A percentile compares a stretch with the other conserved stretches of the same genome.
Conservation (phyloP, 30 jellyfish, hydroid and myxozoan species). For the Catostylus mosaicus region DNA sequence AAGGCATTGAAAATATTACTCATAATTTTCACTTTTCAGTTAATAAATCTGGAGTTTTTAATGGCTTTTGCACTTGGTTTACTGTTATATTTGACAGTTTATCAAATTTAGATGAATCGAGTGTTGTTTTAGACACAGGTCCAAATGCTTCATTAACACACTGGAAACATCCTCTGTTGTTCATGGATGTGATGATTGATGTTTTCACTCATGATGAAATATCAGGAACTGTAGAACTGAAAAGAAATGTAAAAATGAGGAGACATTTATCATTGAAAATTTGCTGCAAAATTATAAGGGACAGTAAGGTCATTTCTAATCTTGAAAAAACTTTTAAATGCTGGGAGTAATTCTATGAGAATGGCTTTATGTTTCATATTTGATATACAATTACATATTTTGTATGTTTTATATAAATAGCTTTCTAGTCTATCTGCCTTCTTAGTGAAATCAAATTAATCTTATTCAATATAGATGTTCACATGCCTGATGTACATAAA, state of each 20-base stretch:
- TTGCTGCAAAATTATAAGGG: background rate
- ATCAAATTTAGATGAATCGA: background rate
- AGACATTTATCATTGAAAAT: constrained; percentile 37
- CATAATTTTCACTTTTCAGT: background rate
- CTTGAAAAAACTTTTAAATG: constrained; percentile 36
- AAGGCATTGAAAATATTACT: constrained; percentile 10
- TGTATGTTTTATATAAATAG: too few relatives aligned
- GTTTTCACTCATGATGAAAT: constrained; percentile 15
- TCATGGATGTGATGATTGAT: constrained; percentile 6
- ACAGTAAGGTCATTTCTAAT: background rate
- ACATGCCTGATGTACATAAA: too few relatives aligned
- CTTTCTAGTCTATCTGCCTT: too few relatives aligned
- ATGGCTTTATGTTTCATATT: background rate
- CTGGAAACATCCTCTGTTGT: constrained; percentile 67
- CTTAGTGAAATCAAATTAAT: too few relatives aligned
- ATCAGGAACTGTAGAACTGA: constrained; percentile 14
- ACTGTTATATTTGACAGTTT: constrained; percentile 10
- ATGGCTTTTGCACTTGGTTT: constrained; percentile 73
- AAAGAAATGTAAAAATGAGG: constrained; percentile 19
- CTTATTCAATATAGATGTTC: too few relatives aligned
- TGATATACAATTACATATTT: too few relatives aligned
- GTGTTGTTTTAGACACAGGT: constrained; percentile 37
- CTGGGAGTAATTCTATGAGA: constrained; percentile 27
- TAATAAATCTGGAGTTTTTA: constrained; percentile 19
- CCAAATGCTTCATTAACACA: constrained; percentile 38